Conservation (phyloP, 2,888 invertebrate genomes). For the Aethes cnicana region DNA sequence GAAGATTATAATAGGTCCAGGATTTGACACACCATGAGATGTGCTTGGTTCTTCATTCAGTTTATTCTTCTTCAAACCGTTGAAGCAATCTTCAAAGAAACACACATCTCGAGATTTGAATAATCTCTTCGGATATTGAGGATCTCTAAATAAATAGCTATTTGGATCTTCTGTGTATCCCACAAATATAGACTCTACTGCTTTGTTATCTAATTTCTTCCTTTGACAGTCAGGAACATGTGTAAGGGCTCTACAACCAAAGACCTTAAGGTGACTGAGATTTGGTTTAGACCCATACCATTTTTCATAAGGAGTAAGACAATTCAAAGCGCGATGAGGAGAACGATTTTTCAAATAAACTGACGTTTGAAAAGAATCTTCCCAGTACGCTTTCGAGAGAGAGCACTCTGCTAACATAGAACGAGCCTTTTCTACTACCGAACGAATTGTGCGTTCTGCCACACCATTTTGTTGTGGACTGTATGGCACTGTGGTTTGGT, state of each 20-base stretch:
- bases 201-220: neutral
- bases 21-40: neutral
- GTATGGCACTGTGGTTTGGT: conserved; percentile 37
- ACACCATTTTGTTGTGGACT: conserved; percentile 43
- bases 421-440: conserved; percentile 20
- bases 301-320: neutral
- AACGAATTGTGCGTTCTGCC: conserved; percentile 37
- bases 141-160: neutral
- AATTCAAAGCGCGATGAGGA: neutral
- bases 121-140: neutral
- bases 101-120: neutral
- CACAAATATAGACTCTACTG: neutral
- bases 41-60: neutral
- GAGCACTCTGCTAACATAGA: neutral
- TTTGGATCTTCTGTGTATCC: neutral
- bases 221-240: neutral
- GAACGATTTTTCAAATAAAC: neutral
- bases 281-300: neutral
- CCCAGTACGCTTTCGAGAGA: neutral
- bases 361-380: neutral
- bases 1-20: neutral
- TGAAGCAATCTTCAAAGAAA: conserved; percentile 1
- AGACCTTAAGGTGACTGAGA: no score
- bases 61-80: neutral
- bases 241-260: no score